Evolutionary conservation across 2,888 invertebrate genomes (phyloP), one percentile per base, ranked within the genome.

Genomic region (Diadegma fenestrale): DNA sequence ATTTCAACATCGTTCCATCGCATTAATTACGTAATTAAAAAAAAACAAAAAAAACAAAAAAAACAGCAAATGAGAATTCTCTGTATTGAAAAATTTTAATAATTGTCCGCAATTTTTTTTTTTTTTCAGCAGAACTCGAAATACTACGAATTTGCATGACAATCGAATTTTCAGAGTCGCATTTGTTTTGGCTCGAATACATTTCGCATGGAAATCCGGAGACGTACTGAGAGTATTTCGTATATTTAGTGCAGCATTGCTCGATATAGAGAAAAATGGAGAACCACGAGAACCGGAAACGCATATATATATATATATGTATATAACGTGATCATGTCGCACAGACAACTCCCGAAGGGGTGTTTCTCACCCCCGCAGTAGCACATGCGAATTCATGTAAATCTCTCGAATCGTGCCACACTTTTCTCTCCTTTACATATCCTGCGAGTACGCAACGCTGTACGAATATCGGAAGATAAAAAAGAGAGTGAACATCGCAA

Each of bases 161-260:
- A 45, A 22, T 68, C 45, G 22, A 26, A 22, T 75, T 19, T 41
- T 75, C 7, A 3, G 19, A 14, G 5, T 17, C 22, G 30, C 22
- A 69, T 69, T 48, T 68, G 61, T 37, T 61, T 22, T 7, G 54
- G 54, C 86, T 86, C 87, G 87, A 89, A 90, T 91, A 89, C 89
- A 90, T 91, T 89, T 88, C 87, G 79, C 88, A 86, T 87, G 88
- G 88, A 91, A 90, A 91, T 90, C 89, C 90, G 88, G 80, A 82
- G 82, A 85, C 84, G 87, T n/a, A n/a, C 30, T 73, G 82, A 61
- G 77, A 85, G 54, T 77, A 19, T 71, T 33, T 48, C 41, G 51
- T 71, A 43, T 54, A 71, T 71, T n/a, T 72, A 37, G 58, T 37
- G n/a, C n/a, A 54, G 72, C 17, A 54, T 41, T 19, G 14, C 72